phyloP scores from a whole-genome alignment of 1,140 invertebrate genomes.

The Arion vulgaris region DNA sequence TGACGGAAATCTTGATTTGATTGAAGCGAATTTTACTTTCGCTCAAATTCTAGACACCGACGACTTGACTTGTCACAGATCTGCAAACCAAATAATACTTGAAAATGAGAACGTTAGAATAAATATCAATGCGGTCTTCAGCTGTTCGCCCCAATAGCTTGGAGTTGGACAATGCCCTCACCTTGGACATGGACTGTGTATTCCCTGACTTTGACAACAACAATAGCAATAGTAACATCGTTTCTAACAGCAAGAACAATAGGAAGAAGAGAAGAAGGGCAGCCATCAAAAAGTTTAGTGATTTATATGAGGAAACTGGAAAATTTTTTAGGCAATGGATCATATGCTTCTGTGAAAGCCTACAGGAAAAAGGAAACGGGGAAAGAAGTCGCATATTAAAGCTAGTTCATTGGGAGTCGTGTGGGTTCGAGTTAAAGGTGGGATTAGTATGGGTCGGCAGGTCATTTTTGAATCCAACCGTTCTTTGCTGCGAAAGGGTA shows the following conservation, averaged over 20 bases:
- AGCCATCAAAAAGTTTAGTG: constrained; percentile 66
- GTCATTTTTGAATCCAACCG: no score
- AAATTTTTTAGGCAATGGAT: no score
- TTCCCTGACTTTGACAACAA: constrained; percentile 58
- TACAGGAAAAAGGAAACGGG: no score
- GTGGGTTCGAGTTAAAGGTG: no score
- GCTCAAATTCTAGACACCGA: background rate
- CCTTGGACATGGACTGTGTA: constrained; percentile 58
- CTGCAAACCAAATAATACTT: no score
- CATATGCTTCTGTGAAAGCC: no score
- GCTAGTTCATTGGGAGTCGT: no score
- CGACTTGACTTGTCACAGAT: constrained; percentile 9
- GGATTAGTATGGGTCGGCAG: no score
- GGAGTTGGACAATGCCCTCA: constrained; percentile 59
- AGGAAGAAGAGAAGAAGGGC: constrained; percentile 65
- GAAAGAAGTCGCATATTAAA: no score
- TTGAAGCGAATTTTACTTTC: background rate
- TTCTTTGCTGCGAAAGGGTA: no score
- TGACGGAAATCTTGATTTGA: background rate
- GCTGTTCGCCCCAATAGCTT: constrained; percentile 56
- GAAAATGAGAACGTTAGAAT: constrained; percentile 30
- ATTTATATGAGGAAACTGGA: no score
- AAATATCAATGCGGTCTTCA: background rate
- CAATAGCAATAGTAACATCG: constrained; percentile 45
- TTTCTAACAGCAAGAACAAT: constrained; percentile 38